These are phyloP conservation scores for Grammomys dolichurus DNA, from an alignment of 2,113 vertebrate species.

Conservation along the genomic window DNA sequence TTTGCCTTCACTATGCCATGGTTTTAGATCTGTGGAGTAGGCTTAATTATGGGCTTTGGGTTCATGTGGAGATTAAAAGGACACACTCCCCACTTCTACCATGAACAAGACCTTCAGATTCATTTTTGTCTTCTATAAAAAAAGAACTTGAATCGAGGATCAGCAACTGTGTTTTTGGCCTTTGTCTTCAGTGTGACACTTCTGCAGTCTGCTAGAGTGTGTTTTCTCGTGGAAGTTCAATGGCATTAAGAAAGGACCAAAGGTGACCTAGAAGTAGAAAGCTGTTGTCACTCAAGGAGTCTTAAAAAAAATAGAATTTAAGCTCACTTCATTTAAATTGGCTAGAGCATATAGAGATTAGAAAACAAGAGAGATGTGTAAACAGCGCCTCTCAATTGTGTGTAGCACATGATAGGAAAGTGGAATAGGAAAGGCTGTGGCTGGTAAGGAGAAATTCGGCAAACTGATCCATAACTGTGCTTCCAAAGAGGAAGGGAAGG, in stretches of 20 bases:
- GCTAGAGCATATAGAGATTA: background rate
- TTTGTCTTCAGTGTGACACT: background rate
- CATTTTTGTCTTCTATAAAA: constrained; percentile 45
- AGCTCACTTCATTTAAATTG: constrained; percentile 37
- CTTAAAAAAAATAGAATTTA: constrained; percentile 31
- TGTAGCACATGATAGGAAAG: background rate
- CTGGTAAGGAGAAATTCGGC: background rate
- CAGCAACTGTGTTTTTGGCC: background rate
- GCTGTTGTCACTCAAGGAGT: background rate
- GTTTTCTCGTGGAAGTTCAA: background rate
- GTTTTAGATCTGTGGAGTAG: constrained; percentile 57
- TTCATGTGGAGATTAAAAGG: constrained; percentile 8
- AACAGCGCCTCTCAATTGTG: background rate
- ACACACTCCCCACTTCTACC: constrained; percentile 41
- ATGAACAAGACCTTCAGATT: constrained; percentile 1
- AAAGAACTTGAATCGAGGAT: background rate
- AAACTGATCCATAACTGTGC: rapidly evolving
- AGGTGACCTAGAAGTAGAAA: constrained; percentile 30
- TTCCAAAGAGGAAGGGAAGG: background rate
- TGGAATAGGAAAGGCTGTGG: too few relatives aligned
- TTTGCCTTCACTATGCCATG: constrained; percentile 18
- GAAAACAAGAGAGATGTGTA: background rate
- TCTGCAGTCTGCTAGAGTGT: background rate
- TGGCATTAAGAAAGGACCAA: constrained; percentile 22
- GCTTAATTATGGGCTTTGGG: constrained; percentile 37